A percentile compares a stretch with the other conserved stretches of the same genome.
phyloP scores from a whole-genome alignment of 2,113 vertebrate genomes.

The Taurulus bubalis region DNA sequence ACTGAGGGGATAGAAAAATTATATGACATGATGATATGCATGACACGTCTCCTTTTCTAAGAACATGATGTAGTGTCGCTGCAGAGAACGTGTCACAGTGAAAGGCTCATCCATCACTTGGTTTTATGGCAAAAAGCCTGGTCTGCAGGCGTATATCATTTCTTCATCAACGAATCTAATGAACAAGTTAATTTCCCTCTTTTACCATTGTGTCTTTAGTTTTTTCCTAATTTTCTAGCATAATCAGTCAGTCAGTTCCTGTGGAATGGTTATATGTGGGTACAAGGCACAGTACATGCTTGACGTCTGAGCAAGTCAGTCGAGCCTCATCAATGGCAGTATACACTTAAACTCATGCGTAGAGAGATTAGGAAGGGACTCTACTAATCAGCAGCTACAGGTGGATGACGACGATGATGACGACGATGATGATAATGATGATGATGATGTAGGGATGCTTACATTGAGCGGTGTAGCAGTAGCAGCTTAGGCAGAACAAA shows the following conservation, averaged over 20 bases:
- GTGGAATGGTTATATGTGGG: not conserved
- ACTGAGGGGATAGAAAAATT: constrained; percentile 41
- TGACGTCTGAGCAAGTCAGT: not conserved
- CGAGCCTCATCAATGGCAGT: constrained; percentile 9
- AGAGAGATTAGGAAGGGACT: constrained; percentile 16
- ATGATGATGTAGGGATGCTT: constrained; percentile 15
- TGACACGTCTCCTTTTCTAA: constrained; percentile 44
- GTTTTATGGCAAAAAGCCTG: constrained; percentile 38
- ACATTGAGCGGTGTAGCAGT: not conserved
- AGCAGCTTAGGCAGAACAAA: constrained; percentile 36
- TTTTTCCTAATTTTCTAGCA: not conserved
- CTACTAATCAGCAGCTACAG: constrained; percentile 32
- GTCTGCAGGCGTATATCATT: constrained; percentile 34
- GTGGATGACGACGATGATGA: constrained; percentile 16
- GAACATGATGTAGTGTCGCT: constrained; percentile 43
- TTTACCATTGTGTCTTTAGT: constrained; percentile 6
- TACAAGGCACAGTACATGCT: not conserved
- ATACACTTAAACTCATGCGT: not conserved
- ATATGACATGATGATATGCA: constrained; percentile 54
- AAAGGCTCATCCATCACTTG: constrained; percentile 45
- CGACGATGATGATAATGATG: not conserved
- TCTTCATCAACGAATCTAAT: constrained; percentile 31
- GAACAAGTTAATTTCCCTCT: constrained; percentile 18
- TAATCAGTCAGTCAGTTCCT: not conserved
- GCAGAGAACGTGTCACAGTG: constrained; percentile 25